Evolutionary conservation across 1,140 invertebrate genomes (phyloP).

Genomic region (Drosophila parvula): DNA sequence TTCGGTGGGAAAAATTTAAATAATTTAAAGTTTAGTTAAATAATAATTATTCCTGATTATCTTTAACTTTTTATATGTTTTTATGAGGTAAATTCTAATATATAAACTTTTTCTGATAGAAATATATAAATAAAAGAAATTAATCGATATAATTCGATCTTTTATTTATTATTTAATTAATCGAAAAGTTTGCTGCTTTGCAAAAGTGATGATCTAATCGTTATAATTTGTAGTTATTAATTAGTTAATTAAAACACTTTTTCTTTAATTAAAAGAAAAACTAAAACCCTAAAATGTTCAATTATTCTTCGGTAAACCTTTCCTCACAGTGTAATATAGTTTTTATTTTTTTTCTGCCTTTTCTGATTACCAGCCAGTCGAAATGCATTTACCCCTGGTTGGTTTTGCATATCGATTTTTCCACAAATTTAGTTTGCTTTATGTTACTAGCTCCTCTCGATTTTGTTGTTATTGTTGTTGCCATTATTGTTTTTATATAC

Average conservation of each 20-base stretch:
- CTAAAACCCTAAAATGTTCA: too few relatives aligned
- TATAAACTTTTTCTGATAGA: not conserved
- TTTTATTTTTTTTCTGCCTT: constrained; percentile 36
- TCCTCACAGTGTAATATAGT: constrained; percentile 12
- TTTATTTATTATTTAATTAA: too few relatives aligned
- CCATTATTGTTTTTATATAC: constrained; percentile 28
- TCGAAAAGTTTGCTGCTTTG: too few relatives aligned
- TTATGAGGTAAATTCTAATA: too few relatives aligned
- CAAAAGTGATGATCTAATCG: too few relatives aligned
- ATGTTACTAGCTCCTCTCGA: constrained; percentile 31
- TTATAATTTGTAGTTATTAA: too few relatives aligned
- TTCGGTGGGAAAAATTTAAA: not conserved
- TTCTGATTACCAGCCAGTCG: constrained; percentile 29
- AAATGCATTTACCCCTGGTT: constrained; percentile 62
- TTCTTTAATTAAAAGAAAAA: too few relatives aligned
- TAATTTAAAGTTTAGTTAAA: not conserved
- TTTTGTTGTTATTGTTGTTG: constrained; percentile 24
- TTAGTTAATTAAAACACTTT: too few relatives aligned
- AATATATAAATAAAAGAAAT: not conserved
- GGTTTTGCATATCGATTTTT: constrained; percentile 74
- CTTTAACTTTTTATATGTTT: not conserved
- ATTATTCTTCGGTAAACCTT: too few relatives aligned
- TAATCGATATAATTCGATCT: too few relatives aligned
- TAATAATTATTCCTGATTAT: not conserved
- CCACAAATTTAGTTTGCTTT: constrained; percentile 66